Base-by-base conservation (phyloP, 2,888 invertebrate genomes). In the Caenorhabditis macrosperma region DNA sequence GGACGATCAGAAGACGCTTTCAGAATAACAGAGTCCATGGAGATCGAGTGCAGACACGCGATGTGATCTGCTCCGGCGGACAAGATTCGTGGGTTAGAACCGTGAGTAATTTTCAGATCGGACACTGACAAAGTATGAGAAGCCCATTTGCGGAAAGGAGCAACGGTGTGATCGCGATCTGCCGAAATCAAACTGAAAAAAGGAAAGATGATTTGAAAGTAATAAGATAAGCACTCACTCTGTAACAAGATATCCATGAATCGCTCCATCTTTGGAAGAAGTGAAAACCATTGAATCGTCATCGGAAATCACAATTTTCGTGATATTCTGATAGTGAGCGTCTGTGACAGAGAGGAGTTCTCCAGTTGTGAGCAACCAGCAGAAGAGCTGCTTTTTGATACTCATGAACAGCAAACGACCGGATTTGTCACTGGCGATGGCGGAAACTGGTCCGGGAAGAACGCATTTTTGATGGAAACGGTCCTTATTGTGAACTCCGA, bases 281-380 rank as follows among this genome's bases (percentile, higher is more conserved):
- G 85, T 78, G 35, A 85, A 78, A 38, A 88, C 61, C 63, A 84
- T 74, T 1, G 85, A 80, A 35, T 84, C 86, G 54, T 88, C 87
- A 12, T 81, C 66, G 0, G 86, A 84, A 2, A 88, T 60, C 15
- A 46, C 77, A 10, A 88, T 55, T 33, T 68, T 67, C 3, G 83
- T 81, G 17, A 88, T 83, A 20, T 71, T 63, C 52, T 88, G 88
- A 60, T 87, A 86, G 71, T 88, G 87, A 17, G 82, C 87, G 52
- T 87, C 87, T 20, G 77, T 71, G 1, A 84, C 81, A 1, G 86
- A 78, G 15, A 86, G 52, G 15, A 88, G 71, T 52, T 87, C 84
- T 6, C 88, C 88, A 20, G 79, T 81, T 0, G 76, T 54, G 12
- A 88, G 46, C 76, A 85, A 52, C 87, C 86, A 88, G 15, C 79